Conservation (phyloP, 2,888 invertebrate genomes). For the Fissipunctia ypsillon region DNA sequence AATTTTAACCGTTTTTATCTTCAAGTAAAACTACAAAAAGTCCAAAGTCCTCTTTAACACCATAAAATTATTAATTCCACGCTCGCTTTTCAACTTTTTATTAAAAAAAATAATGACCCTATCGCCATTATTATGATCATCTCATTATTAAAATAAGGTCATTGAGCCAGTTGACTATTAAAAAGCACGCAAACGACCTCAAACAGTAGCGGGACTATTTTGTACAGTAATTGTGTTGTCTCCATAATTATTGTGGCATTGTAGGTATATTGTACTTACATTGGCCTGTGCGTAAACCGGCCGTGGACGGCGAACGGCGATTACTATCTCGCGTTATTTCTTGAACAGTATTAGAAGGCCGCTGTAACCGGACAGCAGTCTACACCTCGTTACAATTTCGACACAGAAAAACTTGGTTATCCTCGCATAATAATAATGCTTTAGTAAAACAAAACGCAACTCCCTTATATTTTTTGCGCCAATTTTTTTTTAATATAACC, state of each 20-base stretch:
- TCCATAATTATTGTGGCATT: conserved; percentile 87
- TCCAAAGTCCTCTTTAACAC: no score
- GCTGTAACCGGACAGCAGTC: conserved; percentile 82
- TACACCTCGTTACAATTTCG: conserved; percentile 65
- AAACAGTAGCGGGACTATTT: conserved; percentile 76
- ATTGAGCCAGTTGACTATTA: conserved; percentile 64
- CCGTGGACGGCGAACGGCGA: conserved; percentile 78
- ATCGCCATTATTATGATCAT: conserved; percentile 51
- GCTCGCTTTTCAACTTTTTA: conserved; percentile 26
- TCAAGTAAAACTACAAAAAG: not conserved
- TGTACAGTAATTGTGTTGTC: conserved; percentile 84
- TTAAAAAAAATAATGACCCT: not conserved
- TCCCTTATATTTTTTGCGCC: conserved; percentile 51
- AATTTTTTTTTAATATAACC: conserved; percentile 58
- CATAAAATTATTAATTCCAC: conserved; percentile 32
- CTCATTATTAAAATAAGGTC: conserved; percentile 70
- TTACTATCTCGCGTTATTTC: conserved; percentile 78
- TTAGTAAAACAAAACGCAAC: conserved; percentile 60
- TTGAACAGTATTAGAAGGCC: conserved; percentile 88
- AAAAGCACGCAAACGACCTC: conserved; percentile 73
- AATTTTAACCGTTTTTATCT: no score
- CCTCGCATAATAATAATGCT: conserved; percentile 29
- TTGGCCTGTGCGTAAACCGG: conserved; percentile 81
- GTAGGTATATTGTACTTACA: conserved; percentile 76
- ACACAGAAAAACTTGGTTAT: conserved; percentile 60